Conservation (phyloP, 2,888 invertebrate species). For the Dexiosoma caninum region DNA sequence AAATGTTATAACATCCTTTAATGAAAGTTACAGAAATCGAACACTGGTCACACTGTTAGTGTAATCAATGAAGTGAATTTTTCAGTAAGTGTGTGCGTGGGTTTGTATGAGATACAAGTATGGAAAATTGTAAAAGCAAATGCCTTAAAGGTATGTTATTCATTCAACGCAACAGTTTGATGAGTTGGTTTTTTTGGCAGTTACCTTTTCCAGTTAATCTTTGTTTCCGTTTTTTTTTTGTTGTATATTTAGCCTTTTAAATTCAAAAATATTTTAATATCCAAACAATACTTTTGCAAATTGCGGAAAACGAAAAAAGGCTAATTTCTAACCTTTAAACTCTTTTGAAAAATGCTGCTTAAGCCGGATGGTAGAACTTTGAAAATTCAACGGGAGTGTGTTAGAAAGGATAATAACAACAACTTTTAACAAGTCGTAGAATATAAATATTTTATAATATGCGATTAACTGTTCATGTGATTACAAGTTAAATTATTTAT, state of each 20-base stretch:
- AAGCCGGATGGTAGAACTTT: too few species aligned
- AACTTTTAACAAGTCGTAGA: background rate
- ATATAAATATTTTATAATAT: conserved; percentile 35
- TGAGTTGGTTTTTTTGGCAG: conserved; percentile 10
- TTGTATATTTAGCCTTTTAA: background rate
- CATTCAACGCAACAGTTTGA: conserved; percentile 33
- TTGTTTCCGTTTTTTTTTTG: background rate
- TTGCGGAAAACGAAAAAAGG: background rate
- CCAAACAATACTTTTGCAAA: conserved; percentile 17
- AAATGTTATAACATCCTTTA: too few species aligned
- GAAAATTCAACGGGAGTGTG: too few species aligned
- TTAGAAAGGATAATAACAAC: background rate
- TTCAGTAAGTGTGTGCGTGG: background rate
- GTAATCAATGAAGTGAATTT: too few species aligned
- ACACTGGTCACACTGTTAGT: too few species aligned
- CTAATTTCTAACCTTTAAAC: background rate
- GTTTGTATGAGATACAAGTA: background rate
- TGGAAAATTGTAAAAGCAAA: background rate
- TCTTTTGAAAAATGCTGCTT: background rate
- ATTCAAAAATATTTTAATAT: conserved; percentile 39
- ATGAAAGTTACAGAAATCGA: too few species aligned
- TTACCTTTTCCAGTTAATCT: too few species aligned
- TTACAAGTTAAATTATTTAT: conserved; percentile 34
- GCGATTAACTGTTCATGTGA: conserved; percentile 40
- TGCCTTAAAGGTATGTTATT: conserved; percentile 10